phyloP scores from a whole-genome alignment of 64 coral and sea anemone species.

The Montipora sp. region DNA sequence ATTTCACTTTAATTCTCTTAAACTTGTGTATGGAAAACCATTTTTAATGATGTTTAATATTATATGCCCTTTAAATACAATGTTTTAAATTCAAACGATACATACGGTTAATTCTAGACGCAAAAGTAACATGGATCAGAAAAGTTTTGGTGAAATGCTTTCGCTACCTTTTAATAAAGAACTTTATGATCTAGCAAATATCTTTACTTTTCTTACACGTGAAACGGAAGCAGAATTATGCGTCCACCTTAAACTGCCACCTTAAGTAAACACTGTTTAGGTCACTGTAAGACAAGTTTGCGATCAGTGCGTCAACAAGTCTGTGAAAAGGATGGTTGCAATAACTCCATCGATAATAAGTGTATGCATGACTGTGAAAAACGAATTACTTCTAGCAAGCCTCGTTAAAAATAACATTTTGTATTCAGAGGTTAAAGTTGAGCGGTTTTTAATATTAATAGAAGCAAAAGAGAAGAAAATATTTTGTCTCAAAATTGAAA shows the following conservation, averaged over 20 bases:
- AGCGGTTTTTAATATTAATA: background rate
- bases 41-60: no score
- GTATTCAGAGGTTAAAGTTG: background rate
- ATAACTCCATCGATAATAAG: constrained; percentile 2
- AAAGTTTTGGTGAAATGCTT: constrained; percentile 26
- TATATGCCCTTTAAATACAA: no score
- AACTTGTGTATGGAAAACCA: background rate
- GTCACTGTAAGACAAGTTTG: constrained; percentile 8
- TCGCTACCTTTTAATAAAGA: constrained; percentile 15
- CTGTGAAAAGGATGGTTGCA: background rate
- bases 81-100: no score
- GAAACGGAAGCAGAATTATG: constrained; percentile 39
- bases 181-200: constrained; percentile 3
- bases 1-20: no score
- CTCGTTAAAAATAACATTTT: background rate
- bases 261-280: constrained; percentile 26
- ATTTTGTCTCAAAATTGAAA: background rate
- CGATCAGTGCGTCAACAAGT: constrained; percentile 28
- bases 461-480: background rate
- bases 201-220: background rate
- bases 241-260: constrained; percentile 11
- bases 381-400: background rate
- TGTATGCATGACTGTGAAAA: background rate
- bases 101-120: background rate
- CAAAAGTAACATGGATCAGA: background rate